Base-by-base conservation (phyloP, 2,113 vertebrate genomes). In the Morone saxatilis region DNA sequence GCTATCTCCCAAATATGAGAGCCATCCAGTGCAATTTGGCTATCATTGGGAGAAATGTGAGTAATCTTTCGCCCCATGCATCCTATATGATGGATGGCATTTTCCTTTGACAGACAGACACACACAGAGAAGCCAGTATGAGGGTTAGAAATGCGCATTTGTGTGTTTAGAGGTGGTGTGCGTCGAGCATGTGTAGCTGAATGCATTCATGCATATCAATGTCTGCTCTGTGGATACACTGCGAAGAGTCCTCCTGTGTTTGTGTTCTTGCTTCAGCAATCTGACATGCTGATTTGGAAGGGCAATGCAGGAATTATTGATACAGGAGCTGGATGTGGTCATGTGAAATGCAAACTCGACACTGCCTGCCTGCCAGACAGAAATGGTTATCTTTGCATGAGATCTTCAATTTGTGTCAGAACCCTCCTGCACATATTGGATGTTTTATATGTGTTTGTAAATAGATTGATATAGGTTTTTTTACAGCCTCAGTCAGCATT, bases 11-110 rank as follows among this genome's bases (percentile, higher is more conserved):
- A 87, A 87, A 91, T 89, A 88, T 84, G 86, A 87, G 78, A 90
- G 78, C 86, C 86, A 83, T 90, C 88, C 86, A 85, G 62, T 71
- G 83, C 85, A 86, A 78, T 90, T 89, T 91, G 85, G 65, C 71
- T 41, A 14, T 78, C 84, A 90, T 84, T 83, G 82, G 76, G 77
- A 78, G 81, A 85, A 82, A 77, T 86, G 87, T 87, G 87, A 80
- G 77, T 88, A 85, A 90, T 92, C 79, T 76, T 56, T 84, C 68
- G 5, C 81, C 70, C 73, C 45, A 10, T 80, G 83, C 74, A 60
- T 84, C 87, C 80, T 25, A 12, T 75, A 56, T 83, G 88, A 91
- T 90, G 86, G 87, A 89, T 91, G 85, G 65, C 47, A 56, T 80
- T 81, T 86, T 20, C 25, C 51, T 88, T 70, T 75, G 76, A 79